Conservation (phyloP, 2,797 vertebrate species). For the Crocidura indochinensis region DNA sequence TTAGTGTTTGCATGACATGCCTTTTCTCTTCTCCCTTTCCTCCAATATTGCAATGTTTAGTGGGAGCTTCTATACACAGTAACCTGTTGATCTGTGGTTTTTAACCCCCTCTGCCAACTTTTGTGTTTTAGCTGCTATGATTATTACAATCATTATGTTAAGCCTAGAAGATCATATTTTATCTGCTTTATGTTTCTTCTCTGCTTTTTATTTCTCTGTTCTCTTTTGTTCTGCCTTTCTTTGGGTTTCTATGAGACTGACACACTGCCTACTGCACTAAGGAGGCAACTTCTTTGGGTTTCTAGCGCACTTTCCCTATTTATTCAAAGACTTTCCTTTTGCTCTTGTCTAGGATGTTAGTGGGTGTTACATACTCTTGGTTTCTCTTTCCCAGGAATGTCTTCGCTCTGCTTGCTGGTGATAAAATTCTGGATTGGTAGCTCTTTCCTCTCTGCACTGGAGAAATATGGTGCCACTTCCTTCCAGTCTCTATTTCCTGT, state of each 20-base stretch:
- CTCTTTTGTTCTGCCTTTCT: not conserved
- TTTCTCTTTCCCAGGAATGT: not conserved
- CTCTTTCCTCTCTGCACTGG: too few relatives aligned
- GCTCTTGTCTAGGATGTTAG: not conserved
- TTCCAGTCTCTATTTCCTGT: too few relatives aligned
- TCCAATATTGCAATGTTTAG: not conserved
- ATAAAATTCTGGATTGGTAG: not conserved
- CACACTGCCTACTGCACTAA: too few relatives aligned
- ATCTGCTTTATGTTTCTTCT: not conserved
- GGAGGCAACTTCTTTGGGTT: not conserved
- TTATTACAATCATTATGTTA: not conserved
- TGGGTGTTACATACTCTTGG: not conserved
- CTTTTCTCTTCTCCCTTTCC: not conserved
- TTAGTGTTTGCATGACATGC: not conserved
- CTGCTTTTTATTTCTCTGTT: not conserved
- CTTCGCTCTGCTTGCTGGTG: not conserved
- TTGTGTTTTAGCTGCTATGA: not conserved
- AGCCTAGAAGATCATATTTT: not conserved
- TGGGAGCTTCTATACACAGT: not conserved
- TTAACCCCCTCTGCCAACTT: not conserved
- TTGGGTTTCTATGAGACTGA: not conserved
- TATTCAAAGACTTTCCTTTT: not conserved
- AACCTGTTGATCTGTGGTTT: not conserved
- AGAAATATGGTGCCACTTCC: rapidly evolving
- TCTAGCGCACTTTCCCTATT: not conserved